A percentile compares a stretch with the other conserved stretches of the same genome.
Evolutionary conservation across 1,140 invertebrate genomes (phyloP).

Genomic region (Zaprionus camerounensis): DNA sequence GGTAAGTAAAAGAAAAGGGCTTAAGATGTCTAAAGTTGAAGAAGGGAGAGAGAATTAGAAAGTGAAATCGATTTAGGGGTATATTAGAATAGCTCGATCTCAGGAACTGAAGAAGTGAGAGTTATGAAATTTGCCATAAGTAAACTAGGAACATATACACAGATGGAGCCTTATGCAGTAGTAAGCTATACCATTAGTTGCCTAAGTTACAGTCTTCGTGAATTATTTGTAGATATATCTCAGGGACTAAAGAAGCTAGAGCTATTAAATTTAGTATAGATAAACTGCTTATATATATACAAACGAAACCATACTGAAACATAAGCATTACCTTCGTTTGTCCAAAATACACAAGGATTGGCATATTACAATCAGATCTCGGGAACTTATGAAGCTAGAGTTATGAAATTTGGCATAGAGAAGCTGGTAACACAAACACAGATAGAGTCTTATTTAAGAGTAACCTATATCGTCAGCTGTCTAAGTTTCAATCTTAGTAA

Average conservation of each 20-base stretch:
- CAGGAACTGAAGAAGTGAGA: neutral
- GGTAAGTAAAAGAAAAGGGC: neutral
- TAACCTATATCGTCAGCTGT: too few relatives aligned
- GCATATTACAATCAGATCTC: neutral
- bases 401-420: neutral
- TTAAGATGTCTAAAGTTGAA: neutral
- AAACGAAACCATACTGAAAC: too few relatives aligned
- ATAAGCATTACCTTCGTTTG: fast-evolving
- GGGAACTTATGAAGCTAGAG: neutral
- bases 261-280: neutral
- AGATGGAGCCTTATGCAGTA: fast-evolving
- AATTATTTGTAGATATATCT: neutral
- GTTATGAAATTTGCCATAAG: neutral
- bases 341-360: fast-evolving
- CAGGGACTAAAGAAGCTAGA: neutral
- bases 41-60: neutral
- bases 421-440: too few relatives aligned
- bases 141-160: neutral
- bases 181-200: neutral
- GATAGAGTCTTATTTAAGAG: too few relatives aligned
- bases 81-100: neutral
- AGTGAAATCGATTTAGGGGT: neutral
- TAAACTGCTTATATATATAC: neutral
- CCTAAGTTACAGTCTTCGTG: neutral
- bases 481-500: too few relatives aligned